Conservation (phyloP, 2,797 vertebrate genomes). For the Aplochiton taeniatus region DNA sequence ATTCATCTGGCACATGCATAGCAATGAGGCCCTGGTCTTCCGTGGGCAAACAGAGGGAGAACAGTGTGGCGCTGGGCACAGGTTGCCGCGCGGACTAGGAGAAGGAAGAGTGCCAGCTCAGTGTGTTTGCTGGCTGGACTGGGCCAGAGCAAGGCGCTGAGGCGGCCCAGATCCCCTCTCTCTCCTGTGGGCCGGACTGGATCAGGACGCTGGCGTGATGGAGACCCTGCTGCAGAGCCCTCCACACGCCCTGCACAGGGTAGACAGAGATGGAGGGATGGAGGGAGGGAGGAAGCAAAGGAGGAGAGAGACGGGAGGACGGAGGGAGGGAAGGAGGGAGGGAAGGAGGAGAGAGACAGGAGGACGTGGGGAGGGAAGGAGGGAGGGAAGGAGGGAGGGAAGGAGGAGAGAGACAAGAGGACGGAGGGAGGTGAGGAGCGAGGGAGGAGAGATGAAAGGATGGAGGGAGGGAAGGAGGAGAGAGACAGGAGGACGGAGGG, state of each 20-base stretch:
- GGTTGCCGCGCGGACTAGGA: constrained; percentile 61
- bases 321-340: not conserved
- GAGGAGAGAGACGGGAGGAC: not conserved
- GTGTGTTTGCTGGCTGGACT: constrained; percentile 63
- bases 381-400: not conserved
- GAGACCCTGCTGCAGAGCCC: no score
- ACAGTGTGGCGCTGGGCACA: constrained; percentile 75
- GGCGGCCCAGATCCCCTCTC: constrained; percentile 38
- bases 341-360: not conserved
- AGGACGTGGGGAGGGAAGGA: constrained; percentile 14
- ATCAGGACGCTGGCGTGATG: constrained; percentile 32
- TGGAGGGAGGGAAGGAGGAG: not conserved
- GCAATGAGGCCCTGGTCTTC: constrained; percentile 86
- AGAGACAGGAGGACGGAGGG: not conserved
- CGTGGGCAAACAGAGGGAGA: constrained; percentile 84
- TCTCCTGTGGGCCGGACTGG: constrained; percentile 32
- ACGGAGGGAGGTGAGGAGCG: not conserved
- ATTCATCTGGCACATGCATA: constrained; percentile 95
- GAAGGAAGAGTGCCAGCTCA: not conserved
- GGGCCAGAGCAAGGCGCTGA: constrained; percentile 54
- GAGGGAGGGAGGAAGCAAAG: no score
- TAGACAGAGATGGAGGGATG: no score
- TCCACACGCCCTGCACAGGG: no score
- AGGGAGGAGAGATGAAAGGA: not conserved
- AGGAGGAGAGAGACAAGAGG: not conserved